Conservation (phyloP, 2,113 vertebrate species). For the Leptocoma aspasia region DNA sequence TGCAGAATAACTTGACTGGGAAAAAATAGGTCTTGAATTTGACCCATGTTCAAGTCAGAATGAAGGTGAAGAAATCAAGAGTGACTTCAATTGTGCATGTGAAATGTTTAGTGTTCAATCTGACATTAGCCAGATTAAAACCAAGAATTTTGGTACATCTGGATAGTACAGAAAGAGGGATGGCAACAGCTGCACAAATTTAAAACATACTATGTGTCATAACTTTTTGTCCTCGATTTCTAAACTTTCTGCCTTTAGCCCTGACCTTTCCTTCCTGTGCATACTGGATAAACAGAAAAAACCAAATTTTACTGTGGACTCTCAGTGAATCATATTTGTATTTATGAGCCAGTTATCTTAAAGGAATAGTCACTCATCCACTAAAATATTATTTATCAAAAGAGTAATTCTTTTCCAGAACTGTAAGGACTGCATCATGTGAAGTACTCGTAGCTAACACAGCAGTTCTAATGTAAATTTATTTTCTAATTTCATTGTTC, state of each 20-base stretch:
- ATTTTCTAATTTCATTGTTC: not conserved
- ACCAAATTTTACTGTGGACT: not conserved
- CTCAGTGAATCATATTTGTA: not conserved
- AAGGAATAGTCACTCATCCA: not conserved
- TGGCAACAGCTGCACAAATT: not conserved
- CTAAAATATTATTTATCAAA: not conserved
- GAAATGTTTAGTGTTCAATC: not conserved
- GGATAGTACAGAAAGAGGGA: not conserved
- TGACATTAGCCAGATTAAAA: constrained; percentile 28
- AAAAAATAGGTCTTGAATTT: not conserved
- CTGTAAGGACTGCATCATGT: not conserved
- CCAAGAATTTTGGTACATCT: not conserved
- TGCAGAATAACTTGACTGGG: not conserved
- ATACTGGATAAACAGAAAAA: not conserved
- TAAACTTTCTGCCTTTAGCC: constrained; percentile 22
- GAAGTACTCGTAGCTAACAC: not conserved
- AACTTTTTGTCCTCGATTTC: not conserved
- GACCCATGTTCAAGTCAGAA: not conserved
- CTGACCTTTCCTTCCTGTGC: constrained; percentile 21
- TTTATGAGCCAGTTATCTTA: not conserved
- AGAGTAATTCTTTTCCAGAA: not conserved
- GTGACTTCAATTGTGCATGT: not conserved
- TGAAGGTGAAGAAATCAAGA: constrained; percentile 33
- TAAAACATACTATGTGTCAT: not conserved
- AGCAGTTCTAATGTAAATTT: not conserved